phyloP scores from a whole-genome alignment of 2,113 vertebrate species.

The Prochilodus magdalenae region DNA sequence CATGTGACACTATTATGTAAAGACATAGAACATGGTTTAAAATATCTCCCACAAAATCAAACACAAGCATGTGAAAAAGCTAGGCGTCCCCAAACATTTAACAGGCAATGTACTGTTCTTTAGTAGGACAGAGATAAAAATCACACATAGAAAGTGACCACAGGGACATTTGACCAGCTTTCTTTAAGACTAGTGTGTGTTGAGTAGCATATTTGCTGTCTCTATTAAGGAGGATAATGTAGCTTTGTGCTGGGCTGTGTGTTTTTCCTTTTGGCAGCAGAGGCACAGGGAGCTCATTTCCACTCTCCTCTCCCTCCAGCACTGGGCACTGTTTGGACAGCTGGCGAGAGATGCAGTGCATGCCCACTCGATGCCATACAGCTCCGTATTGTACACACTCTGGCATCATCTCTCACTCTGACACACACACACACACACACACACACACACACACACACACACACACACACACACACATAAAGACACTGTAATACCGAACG shows the following conservation, averaged over 20 bases:
- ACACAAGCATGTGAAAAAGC: too few relatives aligned
- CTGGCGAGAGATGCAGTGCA: slow-evolving; percentile 67
- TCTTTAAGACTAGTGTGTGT: neutral
- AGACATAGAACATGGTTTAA: too few relatives aligned
- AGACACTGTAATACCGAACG: neutral
- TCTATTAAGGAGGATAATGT: slow-evolving; percentile 44
- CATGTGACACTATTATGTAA: too few relatives aligned
- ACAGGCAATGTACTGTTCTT: too few relatives aligned
- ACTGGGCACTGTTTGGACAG: slow-evolving; percentile 75
- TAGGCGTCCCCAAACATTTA: too few relatives aligned
- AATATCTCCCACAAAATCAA: too few relatives aligned
- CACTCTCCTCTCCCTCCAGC: slow-evolving; percentile 57
- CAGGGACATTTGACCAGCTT: neutral
- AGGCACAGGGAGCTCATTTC: slow-evolving; percentile 56
- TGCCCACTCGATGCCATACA: slow-evolving; percentile 41
- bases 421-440: neutral
- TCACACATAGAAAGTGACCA: too few relatives aligned
- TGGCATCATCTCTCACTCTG: slow-evolving; percentile 7
- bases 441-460: neutral
- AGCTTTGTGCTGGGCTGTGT: slow-evolving; percentile 60
- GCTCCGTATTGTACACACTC: slow-evolving; percentile 43
- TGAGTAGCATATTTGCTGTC: slow-evolving; percentile 39
- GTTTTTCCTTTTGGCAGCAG: slow-evolving; percentile 57
- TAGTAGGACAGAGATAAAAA: too few relatives aligned
- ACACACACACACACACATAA: neutral